phyloP scores from a whole-genome alignment of 2,113 vertebrate species.

The Takifugu bimaculatus region DNA sequence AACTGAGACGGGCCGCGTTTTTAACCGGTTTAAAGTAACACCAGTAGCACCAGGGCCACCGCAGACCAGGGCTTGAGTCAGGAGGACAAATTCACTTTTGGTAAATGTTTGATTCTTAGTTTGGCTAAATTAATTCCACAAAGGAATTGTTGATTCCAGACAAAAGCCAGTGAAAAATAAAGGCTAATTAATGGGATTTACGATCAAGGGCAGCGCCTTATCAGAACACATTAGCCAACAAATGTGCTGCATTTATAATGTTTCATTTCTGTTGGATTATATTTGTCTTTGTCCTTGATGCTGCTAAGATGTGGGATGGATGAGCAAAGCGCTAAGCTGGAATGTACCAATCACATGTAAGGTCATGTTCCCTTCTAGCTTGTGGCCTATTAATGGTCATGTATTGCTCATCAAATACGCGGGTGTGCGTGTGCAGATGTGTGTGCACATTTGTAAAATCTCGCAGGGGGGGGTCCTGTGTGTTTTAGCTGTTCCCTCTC shows the following conservation, averaged over 20 bases:
- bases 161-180: slow-evolving; percentile 35
- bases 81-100: slow-evolving; percentile 40
- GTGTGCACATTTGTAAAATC: slow-evolving; percentile 19
- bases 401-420: slow-evolving; percentile 53
- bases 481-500: slow-evolving; percentile 55
- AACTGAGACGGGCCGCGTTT: too few species aligned
- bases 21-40: slow-evolving; percentile 4
- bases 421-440: slow-evolving; percentile 7
- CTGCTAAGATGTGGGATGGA: slow-evolving; percentile 45
- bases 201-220: slow-evolving; percentile 47
- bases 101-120: slow-evolving; percentile 39
- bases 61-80: slow-evolving; percentile 19
- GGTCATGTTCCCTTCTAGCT: slow-evolving; percentile 43
- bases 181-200: slow-evolving; percentile 55
- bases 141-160: slow-evolving; percentile 35
- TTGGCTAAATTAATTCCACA: slow-evolving; percentile 38
- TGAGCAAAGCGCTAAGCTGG: slow-evolving; percentile 20
- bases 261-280: slow-evolving; percentile 38
- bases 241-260: slow-evolving; percentile 47
- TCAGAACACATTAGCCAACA: slow-evolving; percentile 35
- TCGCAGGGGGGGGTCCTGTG: slow-evolving; percentile 18
- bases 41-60: too few species aligned
- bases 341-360: slow-evolving; percentile 41
- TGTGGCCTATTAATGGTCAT: slow-evolving; percentile 63
- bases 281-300: slow-evolving; percentile 38